phyloP scores from a whole-genome alignment of 2,888 invertebrate species.

The Calameuta filiformis region DNA sequence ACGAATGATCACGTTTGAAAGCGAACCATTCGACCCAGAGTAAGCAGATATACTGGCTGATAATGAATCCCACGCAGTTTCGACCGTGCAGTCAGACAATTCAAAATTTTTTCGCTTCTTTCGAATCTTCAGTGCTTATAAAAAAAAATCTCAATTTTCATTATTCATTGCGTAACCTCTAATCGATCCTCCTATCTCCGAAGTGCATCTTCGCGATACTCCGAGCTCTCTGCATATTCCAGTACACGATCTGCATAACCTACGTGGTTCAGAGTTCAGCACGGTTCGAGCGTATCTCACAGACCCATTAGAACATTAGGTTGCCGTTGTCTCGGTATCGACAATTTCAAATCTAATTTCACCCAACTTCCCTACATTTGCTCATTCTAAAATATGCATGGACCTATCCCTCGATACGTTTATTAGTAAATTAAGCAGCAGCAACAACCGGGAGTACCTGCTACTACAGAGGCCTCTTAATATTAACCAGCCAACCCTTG shows the following conservation, averaged over 20 bases:
- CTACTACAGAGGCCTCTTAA: constrained; percentile 52
- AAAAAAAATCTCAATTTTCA: background rate
- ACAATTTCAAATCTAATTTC: background rate
- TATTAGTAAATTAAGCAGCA: constrained; percentile 58
- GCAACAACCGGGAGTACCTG: constrained; percentile 48
- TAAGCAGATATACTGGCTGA: background rate
- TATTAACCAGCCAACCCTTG: constrained; percentile 53
- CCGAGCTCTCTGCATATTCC: background rate
- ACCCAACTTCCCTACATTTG: constrained; percentile 12
- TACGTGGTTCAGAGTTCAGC: background rate
- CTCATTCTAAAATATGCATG: constrained; percentile 55
- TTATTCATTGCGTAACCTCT: background rate
- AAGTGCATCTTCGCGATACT: background rate
- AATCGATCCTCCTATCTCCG: background rate
- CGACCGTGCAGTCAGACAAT: background rate
- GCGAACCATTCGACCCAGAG: background rate
- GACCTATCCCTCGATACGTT: constrained; percentile 51
- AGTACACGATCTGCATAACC: background rate
- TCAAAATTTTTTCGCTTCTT: background rate
- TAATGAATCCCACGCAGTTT: background rate
- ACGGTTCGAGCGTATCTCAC: background rate
- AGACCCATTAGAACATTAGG: background rate
- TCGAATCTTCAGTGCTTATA: background rate
- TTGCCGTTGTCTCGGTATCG: constrained; percentile 13
- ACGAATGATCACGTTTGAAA: background rate